Percentiles rank a stretch among this genome's conserved stretches.
phyloP scores from a whole-genome alignment of 2,113 vertebrate species.

The Cololabis saira region DNA sequence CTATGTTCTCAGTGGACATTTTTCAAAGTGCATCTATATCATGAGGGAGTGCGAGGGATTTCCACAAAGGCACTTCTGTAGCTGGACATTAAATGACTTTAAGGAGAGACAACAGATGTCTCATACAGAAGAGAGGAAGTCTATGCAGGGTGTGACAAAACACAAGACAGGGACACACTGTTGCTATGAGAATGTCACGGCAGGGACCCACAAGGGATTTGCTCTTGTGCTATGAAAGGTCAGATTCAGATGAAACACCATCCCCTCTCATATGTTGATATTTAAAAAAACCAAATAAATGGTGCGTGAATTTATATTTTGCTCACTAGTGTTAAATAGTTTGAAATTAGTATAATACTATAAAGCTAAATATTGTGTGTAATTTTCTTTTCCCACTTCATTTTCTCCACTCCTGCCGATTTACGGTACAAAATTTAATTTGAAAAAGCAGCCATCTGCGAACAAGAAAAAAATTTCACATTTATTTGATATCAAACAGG shows the following conservation, averaged over 20 bases:
- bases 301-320: background rate
- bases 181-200: slow-evolving; percentile 17
- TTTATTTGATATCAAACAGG: slow-evolving; percentile 99
- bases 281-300: slow-evolving; percentile 9
- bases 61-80: slow-evolving; percentile 8
- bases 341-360: background rate
- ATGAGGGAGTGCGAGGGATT: background rate
- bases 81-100: slow-evolving; percentile 10
- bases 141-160: slow-evolving; percentile 4
- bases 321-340: background rate
- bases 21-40: slow-evolving; percentile 4
- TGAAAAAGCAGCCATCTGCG: slow-evolving; percentile 68
- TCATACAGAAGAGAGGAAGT: slow-evolving; percentile 4
- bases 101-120: slow-evolving; percentile 18
- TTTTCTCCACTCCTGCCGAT: background rate
- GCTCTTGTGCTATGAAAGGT: slow-evolving; percentile 15
- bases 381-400: background rate
- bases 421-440: slow-evolving; percentile 17
- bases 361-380: background rate
- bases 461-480: slow-evolving; percentile 93
- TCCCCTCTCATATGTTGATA: slow-evolving; percentile 14
- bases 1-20: slow-evolving; percentile 1
- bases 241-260: slow-evolving; percentile 14
- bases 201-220: background rate
- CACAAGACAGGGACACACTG: slow-evolving; percentile 23